Conservation (phyloP, 2,888 invertebrate genomes). For the Eupithecia inturbata region DNA sequence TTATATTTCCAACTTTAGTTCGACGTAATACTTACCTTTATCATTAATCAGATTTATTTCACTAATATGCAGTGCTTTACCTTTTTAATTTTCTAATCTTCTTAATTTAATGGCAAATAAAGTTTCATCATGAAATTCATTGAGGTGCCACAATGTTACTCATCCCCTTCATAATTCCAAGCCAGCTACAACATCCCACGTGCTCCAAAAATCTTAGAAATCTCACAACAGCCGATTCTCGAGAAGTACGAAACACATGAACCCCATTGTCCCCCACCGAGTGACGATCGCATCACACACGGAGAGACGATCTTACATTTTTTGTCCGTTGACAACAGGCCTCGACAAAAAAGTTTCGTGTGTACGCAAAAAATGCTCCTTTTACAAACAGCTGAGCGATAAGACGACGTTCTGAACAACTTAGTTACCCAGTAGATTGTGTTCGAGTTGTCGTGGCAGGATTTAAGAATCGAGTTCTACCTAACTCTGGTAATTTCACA, state of each 20-base stretch:
- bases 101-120: background rate
- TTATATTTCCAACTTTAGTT: no score
- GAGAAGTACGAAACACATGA: constrained; percentile 44
- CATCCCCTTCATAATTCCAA: constrained; percentile 16
- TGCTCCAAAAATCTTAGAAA: constrained; percentile 33
- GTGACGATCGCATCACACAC: constrained; percentile 67
- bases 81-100: no score
- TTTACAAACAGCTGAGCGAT: constrained; percentile 74
- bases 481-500: no score
- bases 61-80: no score
- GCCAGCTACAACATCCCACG: constrained; percentile 13
- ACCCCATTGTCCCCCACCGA: constrained; percentile 66
- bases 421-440: constrained; percentile 34
- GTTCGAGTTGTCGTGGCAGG: background rate
- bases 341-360: constrained; percentile 62
- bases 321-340: constrained; percentile 63
- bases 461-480: background rate
- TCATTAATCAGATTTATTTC: no score
- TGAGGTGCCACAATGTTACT: background rate
- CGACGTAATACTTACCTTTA: no score
- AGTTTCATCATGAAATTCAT: background rate
- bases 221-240: constrained; percentile 29
- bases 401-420: constrained; percentile 48
- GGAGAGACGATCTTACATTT: constrained; percentile 63
- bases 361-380: constrained; percentile 64